Evolutionary conservation across 2,113 vertebrate species (phyloP).

Genomic region (Stigmatopora argus): DNA sequence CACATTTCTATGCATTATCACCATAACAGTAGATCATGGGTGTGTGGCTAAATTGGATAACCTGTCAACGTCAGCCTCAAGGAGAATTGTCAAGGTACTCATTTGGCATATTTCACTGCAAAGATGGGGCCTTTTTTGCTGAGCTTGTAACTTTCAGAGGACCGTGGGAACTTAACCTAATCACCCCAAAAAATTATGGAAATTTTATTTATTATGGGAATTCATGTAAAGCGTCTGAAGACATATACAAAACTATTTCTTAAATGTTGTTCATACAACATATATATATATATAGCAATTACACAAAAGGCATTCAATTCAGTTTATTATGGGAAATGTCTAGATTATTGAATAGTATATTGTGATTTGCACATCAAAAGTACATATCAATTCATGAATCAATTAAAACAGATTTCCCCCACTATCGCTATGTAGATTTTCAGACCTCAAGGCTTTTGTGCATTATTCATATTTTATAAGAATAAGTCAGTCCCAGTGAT

Average conservation of each 20-base stretch:
- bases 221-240: not conserved
- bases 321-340: too few relatives aligned
- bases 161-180: not conserved
- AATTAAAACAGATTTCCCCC: not conserved
- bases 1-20: not conserved
- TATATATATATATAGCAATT: too few relatives aligned
- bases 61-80: not conserved
- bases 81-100: not conserved
- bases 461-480: not conserved
- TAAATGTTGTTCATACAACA: too few relatives aligned
- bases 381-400: not conserved
- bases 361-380: too few relatives aligned
- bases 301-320: too few relatives aligned
- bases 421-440: not conserved
- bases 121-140: not conserved
- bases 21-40: not conserved
- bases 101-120: not conserved
- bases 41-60: not conserved
- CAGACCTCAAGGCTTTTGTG: not conserved
- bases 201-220: not conserved
- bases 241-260: too few relatives aligned
- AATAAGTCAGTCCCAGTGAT: conserved; percentile 1
- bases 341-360: too few relatives aligned
- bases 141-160: not conserved
- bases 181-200: not conserved